Percentiles rank a stretch among this genome's conserved stretches.
These are phyloP conservation scores for Lamellibrachia columna DNA, from an alignment of 2,888 invertebrate genomes.

Conservation along the genomic window DNA sequence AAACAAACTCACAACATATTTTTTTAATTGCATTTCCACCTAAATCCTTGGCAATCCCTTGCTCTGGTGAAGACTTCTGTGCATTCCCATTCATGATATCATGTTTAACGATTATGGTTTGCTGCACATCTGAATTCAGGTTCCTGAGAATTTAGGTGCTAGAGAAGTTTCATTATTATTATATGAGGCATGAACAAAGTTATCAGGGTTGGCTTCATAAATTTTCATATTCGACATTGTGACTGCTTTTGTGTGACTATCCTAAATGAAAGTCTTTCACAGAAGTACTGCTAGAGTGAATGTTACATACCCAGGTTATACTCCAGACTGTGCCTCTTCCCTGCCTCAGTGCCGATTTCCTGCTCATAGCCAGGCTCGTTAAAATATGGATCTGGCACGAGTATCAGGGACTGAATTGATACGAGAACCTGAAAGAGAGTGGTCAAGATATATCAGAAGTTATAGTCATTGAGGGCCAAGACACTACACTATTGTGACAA, in stretches of 20 bases:
- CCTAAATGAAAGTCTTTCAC: background rate
- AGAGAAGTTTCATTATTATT: background rate
- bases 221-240: background rate
- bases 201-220: background rate
- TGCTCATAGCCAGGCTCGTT: conserved; percentile 95
- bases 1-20: no score
- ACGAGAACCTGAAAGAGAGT: conserved; percentile 77
- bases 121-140: no score
- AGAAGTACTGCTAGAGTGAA: background rate
- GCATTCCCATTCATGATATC: no score
- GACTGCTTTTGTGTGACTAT: background rate
- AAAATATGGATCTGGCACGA: conserved; percentile 93
- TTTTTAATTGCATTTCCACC: no score
- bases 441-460: background rate
- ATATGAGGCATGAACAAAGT: background rate
- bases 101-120: no score
- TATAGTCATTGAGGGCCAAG: background rate
- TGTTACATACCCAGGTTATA: conserved; percentile 50
- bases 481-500: background rate
- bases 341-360: conserved; percentile 82
- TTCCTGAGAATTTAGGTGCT: no score
- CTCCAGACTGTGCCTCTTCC: conserved; percentile 50
- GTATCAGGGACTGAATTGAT: conserved; percentile 89
- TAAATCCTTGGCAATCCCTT: no score
- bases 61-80: no score